Percentiles rank a stretch among this genome's conserved stretches.
Evolutionary conservation across 2,797 vertebrate genomes (phyloP).

Genomic region (Smutsia temminckii): DNA sequence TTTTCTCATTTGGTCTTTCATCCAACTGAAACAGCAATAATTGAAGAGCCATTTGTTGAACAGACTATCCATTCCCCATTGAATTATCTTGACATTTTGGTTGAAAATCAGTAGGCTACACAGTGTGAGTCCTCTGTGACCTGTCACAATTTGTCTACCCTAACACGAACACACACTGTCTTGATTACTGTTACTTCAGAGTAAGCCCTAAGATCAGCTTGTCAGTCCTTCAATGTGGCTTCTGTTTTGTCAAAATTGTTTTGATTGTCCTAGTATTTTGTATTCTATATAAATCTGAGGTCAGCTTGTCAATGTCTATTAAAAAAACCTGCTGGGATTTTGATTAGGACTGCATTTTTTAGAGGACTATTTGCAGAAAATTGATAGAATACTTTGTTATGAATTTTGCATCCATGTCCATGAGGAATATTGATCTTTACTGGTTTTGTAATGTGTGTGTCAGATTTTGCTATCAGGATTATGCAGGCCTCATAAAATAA

Average conservation of each 20-base stretch:
- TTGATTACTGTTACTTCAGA: background rate
- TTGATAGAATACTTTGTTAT: background rate
- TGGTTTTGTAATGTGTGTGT: background rate
- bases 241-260: background rate
- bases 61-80: background rate
- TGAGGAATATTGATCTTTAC: background rate
- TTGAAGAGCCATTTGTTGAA: background rate
- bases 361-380: background rate
- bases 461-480: background rate
- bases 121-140: too few species aligned
- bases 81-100: too few species aligned
- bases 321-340: background rate
- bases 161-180: background rate
- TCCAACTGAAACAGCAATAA: background rate
- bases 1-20: background rate
- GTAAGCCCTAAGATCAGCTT: background rate
- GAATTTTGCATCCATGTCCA: background rate
- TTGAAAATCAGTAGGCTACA: background rate
- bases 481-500: background rate
- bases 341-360: background rate
- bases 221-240: background rate
- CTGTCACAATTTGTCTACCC: background rate
- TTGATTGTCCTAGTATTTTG: background rate
- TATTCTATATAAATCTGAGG: background rate
- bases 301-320: background rate